Evolutionary conservation across 2,113 vertebrate genomes (phyloP).

Genomic region (Ceyx melanurus): DNA sequence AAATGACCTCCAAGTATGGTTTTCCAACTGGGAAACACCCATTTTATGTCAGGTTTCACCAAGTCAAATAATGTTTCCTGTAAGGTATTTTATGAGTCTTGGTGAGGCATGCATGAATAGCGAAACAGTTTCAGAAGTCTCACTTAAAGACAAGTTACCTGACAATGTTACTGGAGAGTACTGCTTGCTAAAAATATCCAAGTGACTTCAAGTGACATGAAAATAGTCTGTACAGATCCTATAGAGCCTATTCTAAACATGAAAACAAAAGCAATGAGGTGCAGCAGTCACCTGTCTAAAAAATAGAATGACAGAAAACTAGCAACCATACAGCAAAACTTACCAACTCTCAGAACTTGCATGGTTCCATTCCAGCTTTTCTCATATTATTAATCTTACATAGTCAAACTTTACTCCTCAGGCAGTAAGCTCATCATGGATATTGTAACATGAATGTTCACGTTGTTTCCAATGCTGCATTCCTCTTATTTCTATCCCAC

Average conservation of each 20-base stretch:
- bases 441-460: not conserved
- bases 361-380: not conserved
- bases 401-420: not conserved
- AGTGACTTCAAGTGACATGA: not conserved
- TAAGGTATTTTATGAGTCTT: not conserved
- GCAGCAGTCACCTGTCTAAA: not conserved
- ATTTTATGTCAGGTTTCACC: not conserved
- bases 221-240: not conserved
- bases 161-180: not conserved
- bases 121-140: not conserved
- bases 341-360: not conserved
- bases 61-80: not conserved
- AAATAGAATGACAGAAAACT: not conserved
- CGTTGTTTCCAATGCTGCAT: not conserved
- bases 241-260: not conserved
- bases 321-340: not conserved
- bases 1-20: not conserved
- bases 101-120: not conserved
- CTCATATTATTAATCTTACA: not conserved
- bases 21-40: not conserved
- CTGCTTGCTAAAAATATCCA: not conserved
- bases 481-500: not conserved
- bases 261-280: not conserved
- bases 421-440: not conserved
- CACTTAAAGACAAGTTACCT: not conserved